phyloP scores from a whole-genome alignment of 2,113 vertebrate genomes.

The Dunckerocampus dactyliophorus region DNA sequence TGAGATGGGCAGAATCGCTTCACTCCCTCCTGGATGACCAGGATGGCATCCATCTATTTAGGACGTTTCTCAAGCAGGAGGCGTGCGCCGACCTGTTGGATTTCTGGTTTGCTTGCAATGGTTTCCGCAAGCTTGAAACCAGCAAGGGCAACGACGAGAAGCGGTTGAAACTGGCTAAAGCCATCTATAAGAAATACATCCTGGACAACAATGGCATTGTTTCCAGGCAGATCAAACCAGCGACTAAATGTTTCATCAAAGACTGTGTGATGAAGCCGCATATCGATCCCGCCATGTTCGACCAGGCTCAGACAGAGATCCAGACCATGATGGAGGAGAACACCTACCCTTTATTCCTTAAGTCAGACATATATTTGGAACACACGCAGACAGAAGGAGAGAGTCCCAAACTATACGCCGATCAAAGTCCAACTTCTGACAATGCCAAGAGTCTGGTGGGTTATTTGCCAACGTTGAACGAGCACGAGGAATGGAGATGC shows the following conservation, averaged over 20 bases:
- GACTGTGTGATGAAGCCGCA: conserved; percentile 88
- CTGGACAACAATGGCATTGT: conserved; percentile 89
- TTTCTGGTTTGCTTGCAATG: conserved; percentile 98
- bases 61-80: conserved; percentile 92
- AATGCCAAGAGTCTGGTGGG: conserved; percentile 79
- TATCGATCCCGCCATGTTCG: conserved; percentile 93
- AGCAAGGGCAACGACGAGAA: conserved; percentile 84
- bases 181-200: conserved; percentile 95
- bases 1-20: conserved; percentile 95
- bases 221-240: conserved; percentile 89
- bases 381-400: conserved; percentile 88
- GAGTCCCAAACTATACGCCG: conserved; percentile 86
- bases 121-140: conserved; percentile 89
- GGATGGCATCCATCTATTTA: conserved; percentile 92
- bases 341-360: conserved; percentile 94
- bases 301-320: conserved; percentile 96
- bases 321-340: conserved; percentile 94
- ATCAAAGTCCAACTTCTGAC: conserved; percentile 83
- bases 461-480: conserved; percentile 86
- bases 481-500: conserved; percentile 90
- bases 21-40: conserved; percentile 95
- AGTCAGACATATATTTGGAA: conserved; percentile 96
- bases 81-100: conserved; percentile 89
- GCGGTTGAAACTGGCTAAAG: conserved; percentile 89
- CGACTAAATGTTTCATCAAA: conserved; percentile 95